Evolutionary conservation across 2,113 vertebrate species (phyloP).

Genomic region (Desmodus rotundus): DNA sequence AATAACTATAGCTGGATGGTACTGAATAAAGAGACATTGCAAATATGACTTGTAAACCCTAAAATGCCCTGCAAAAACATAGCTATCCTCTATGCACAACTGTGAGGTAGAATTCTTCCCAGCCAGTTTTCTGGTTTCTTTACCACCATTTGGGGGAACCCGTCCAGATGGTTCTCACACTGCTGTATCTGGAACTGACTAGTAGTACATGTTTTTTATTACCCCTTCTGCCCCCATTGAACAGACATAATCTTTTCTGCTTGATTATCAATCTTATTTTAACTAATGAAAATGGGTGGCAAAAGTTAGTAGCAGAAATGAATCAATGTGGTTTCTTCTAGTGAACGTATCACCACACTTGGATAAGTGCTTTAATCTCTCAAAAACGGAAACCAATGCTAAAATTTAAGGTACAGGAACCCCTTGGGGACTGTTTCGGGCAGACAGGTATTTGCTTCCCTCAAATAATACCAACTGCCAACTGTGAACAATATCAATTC

Average conservation of each 20-base stretch:
- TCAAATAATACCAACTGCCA: conserved; percentile 4
- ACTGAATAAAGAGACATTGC: not conserved
- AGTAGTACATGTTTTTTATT: not conserved
- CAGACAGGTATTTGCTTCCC: not conserved
- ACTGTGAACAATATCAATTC: not conserved
- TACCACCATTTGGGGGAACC: not conserved
- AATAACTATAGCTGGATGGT: not conserved
- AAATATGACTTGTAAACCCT: conserved; percentile 45
- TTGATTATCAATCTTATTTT: not conserved
- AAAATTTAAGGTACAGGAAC: not conserved
- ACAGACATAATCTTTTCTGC: not conserved
- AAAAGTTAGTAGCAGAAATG: conserved; percentile 28
- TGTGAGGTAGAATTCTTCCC: conserved; percentile 69
- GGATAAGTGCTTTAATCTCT: not conserved
- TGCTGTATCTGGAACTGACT: not conserved
- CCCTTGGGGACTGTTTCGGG: not conserved
- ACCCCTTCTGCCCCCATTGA: not conserved
- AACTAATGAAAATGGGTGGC: conserved; percentile 1
- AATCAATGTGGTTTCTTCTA: conserved; percentile 25
- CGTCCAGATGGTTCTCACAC: not conserved
- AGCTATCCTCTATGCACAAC: conserved; percentile 53
- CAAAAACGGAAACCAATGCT: not conserved
- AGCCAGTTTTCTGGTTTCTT: conserved; percentile 18
- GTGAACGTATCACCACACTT: not conserved
- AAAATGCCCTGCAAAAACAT: conserved; percentile 39